phyloP scores from a whole-genome alignment of 2,888 invertebrate species.

The Heliconius charithonia region DNA sequence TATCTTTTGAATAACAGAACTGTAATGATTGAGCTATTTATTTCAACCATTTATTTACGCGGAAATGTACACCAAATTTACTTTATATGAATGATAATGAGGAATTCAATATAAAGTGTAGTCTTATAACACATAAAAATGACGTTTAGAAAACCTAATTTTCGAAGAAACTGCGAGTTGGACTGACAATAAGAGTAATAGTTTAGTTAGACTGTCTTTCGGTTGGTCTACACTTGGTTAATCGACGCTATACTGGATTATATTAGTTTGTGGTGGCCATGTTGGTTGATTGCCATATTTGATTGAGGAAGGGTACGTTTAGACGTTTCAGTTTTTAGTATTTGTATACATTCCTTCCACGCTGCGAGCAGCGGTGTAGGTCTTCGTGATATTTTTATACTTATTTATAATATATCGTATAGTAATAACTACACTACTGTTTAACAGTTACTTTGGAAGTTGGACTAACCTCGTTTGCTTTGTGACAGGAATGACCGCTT shows the following conservation, averaged over 20 bases:
- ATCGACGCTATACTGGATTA: not conserved
- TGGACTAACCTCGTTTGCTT: conserved; percentile 64
- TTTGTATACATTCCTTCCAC: conserved; percentile 31
- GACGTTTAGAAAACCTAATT: not conserved
- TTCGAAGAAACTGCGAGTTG: not conserved
- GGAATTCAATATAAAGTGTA: not conserved
- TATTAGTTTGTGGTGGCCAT: not conserved
- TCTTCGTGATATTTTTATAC: conserved; percentile 48
- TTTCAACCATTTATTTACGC: not conserved
- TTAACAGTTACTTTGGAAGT: conserved; percentile 59
- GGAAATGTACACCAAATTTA: too few relatives aligned
- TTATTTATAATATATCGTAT: conserved; percentile 39
- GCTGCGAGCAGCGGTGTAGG: conserved; percentile 23
- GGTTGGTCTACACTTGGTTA: not conserved
- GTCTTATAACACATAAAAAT: too few relatives aligned
- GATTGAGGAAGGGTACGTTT: not conserved
- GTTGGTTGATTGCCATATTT: not conserved
- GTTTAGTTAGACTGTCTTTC: not conserved
- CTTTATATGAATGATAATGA: not conserved
- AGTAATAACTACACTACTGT: conserved; percentile 30
- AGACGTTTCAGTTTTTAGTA: not conserved
- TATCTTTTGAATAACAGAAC: not conserved
- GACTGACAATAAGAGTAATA: not conserved
- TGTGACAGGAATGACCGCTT: conserved; percentile 40
- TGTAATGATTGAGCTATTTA: not conserved